Conservation (phyloP, 2,888 invertebrate species). For the Deilephila elpenor region DNA sequence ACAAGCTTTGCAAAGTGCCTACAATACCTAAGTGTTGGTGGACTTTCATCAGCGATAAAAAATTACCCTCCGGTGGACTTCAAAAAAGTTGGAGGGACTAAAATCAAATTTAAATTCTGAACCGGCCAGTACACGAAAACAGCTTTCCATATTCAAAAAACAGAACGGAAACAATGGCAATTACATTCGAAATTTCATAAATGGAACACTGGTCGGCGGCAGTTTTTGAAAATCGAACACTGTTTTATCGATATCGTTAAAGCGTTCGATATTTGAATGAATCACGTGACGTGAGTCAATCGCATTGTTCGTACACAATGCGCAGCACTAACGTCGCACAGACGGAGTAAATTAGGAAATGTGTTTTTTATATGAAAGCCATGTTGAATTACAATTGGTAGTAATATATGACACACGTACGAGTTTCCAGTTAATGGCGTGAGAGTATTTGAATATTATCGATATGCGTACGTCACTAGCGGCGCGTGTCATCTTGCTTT, state of each 20-base stretch:
- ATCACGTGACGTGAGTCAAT: constrained; percentile 79
- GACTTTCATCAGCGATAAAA: no score
- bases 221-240: constrained; percentile 46
- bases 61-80: no score
- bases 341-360: constrained; percentile 81
- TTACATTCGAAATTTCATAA: constrained; percentile 30
- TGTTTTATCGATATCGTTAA: constrained; percentile 43
- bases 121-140: background rate
- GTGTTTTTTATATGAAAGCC: constrained; percentile 80
- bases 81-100: background rate
- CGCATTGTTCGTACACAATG: constrained; percentile 76
- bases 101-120: background rate
- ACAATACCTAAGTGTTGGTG: no score
- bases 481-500: constrained; percentile 35
- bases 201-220: constrained; percentile 31
- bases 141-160: constrained; percentile 18
- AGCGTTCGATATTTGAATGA: constrained; percentile 68
- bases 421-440: constrained; percentile 70
- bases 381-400: constrained; percentile 76
- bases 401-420: constrained; percentile 70
- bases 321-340: constrained; percentile 53
- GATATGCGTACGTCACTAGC: constrained; percentile 45
- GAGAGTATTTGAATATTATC: constrained; percentile 66
- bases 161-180: constrained; percentile 20
- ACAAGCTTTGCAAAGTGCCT: no score